These are phyloP conservation scores for Oreochromis aureus DNA, from an alignment of 2,113 vertebrate genomes.

Conservation along the genomic window DNA sequence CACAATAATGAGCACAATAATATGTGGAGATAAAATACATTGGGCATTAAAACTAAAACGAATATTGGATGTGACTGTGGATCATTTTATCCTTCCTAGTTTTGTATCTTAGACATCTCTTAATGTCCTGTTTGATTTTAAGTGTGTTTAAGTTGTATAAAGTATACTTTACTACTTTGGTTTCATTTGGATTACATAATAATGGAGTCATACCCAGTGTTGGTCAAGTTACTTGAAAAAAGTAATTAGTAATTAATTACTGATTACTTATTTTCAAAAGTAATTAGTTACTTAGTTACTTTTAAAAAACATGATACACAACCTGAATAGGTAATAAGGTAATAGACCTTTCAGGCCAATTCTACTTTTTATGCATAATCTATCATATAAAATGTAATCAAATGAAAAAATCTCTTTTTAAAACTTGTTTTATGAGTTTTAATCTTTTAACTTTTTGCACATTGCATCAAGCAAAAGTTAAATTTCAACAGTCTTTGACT, in stretches of 20 bases:
- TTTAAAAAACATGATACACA: neutral
- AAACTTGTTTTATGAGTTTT: neutral
- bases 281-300: neutral
- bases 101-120: neutral
- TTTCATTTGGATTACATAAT: neutral
- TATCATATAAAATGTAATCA: neutral
- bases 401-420: neutral
- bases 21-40: neutral
- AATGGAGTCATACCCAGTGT: neutral
- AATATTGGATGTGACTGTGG: neutral
- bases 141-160: neutral
- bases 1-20: neutral
- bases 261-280: neutral
- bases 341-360: accelerated
- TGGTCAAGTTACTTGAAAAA: neutral
- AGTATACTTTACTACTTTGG: neutral
- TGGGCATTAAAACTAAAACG: neutral
- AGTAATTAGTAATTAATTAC: neutral
- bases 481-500: neutral
- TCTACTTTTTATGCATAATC: neutral
- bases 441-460: neutral
- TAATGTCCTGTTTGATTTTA: neutral
- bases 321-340: neutral
- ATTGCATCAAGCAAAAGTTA: accelerated
- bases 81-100: neutral